Base-by-base conservation (phyloP, 1,140 invertebrate genomes). In the Scaptodrosophila lebanonensis region DNA sequence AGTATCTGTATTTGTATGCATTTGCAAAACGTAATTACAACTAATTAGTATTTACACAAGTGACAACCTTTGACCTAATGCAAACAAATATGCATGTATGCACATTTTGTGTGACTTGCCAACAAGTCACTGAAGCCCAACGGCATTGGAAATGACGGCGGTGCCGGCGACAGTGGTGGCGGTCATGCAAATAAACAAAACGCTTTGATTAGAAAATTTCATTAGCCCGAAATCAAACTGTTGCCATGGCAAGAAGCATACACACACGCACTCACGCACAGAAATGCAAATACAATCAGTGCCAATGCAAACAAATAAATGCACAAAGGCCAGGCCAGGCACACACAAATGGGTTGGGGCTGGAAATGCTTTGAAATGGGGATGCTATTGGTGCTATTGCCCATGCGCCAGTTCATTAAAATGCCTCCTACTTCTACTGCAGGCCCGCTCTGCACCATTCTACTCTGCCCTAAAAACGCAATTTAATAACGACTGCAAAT, bases 171-270 rank as follows among this genome's bases (percentile, higher is more conserved):
- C 47, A 43, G 33, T 25, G 29, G 16, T 30, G 49, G 22, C 50
- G 45, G 30, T 44, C 67, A 48, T 57, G 58, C 69, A 82, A 82
- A 82, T 82, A 82, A 82, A 82, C 75, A 75, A 82, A 82, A 79
- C 73, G 69, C 75, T 82, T 82, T 82, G 75, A 82, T 82, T 82
- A 82, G 75, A 82, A 82, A 82, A 82, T 82, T 82, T 82, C 69
- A 82, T 82, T 82, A 82, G n/a, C 66, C 68, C 73, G 59, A 79
- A 82, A 82, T 75, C 75, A 76, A 82, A 82, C 72, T 54, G 65
- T 77, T 77, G 67, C 72, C 66, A 59, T 76, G 67, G 53, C 51
- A 52, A 32, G 15, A 47, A 17, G 5, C 9, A 20, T 2, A n/a
- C 9, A 2, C 30, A 13, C 11, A 25, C 32, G 12, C 27, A 48